Percentiles rank a stretch among this genome's conserved stretches.
These are phyloP conservation scores for Amphilophus citrinellus DNA, from an alignment of 2,113 vertebrate genomes.

Conservation along the genomic window DNA sequence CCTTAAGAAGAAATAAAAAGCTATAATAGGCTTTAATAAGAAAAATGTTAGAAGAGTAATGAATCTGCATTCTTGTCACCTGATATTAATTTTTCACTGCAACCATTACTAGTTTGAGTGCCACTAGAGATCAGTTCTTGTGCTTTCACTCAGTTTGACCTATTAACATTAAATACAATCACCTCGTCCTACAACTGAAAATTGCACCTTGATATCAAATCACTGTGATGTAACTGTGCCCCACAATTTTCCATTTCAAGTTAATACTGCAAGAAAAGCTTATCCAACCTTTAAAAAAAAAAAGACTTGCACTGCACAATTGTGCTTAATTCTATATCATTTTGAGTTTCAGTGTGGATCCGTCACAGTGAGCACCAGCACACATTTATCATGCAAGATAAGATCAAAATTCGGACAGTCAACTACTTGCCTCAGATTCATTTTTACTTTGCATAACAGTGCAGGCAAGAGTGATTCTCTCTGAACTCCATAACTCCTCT, in stretches of 20 bases:
- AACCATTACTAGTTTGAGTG: conserved; percentile 22
- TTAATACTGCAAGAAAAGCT: conserved; percentile 39
- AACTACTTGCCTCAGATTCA: conserved; percentile 43
- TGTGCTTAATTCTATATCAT: conserved; percentile 56
- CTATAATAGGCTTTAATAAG: background rate
- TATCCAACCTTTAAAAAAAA: conserved; percentile 42
- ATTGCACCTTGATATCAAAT: conserved; percentile 37
- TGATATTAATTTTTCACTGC: conserved; percentile 12
- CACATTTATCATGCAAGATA: conserved; percentile 77
- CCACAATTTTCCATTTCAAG: conserved; percentile 26
- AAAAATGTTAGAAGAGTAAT: background rate
- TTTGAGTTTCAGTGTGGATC: conserved; percentile 51
- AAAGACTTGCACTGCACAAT: conserved; percentile 34
- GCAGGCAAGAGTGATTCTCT: conserved; percentile 34
- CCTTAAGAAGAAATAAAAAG: conserved; percentile 10
- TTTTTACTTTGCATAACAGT: conserved; percentile 43
- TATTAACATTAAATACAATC: conserved; percentile 63
- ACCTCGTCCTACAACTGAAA: conserved; percentile 25
- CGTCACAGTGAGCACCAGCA: conserved; percentile 49
- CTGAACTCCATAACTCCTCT: conserved; percentile 28
- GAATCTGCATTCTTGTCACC: conserved; percentile 6
- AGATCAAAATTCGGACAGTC: conserved; percentile 66
- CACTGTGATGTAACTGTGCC: conserved; percentile 27
- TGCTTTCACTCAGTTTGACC: conserved; percentile 10
- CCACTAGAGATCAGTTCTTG: conserved; percentile 33